These are phyloP conservation scores for Electrophaes corylata DNA, from an alignment of 2,888 invertebrate species.

Conservation along the genomic window DNA sequence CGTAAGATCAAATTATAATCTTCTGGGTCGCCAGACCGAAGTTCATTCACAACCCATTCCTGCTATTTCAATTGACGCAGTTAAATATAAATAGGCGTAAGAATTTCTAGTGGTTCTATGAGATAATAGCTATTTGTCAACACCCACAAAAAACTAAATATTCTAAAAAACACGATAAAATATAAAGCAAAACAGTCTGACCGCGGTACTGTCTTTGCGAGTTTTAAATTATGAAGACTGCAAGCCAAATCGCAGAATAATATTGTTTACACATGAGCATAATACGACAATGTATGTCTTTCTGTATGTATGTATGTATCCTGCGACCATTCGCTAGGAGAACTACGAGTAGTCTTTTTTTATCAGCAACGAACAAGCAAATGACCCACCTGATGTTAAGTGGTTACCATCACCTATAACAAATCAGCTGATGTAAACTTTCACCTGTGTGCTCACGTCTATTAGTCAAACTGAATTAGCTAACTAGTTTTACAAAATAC, in stretches of 20 bases:
- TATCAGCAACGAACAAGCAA: too few species aligned
- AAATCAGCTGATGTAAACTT: too few species aligned
- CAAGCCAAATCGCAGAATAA: background rate
- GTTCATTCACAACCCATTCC: constrained; percentile 4
- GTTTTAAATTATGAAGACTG: background rate
- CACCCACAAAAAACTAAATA: background rate
- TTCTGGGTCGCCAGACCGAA: background rate
- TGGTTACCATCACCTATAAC: too few species aligned
- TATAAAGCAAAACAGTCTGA: background rate
- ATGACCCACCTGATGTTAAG: too few species aligned
- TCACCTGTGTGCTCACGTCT: too few species aligned
- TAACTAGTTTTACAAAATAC: too few species aligned
- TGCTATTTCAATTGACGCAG: background rate
- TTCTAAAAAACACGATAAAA: constrained; percentile 1
- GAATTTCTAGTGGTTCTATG: background rate
- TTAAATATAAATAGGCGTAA: constrained; percentile 4
- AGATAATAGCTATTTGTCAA: constrained; percentile 15
- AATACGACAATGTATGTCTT: too few species aligned
- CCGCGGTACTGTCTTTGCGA: background rate
- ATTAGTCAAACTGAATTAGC: too few species aligned
- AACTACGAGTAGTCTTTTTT: too few species aligned
- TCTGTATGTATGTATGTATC: too few species aligned
- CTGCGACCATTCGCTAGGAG: too few species aligned
- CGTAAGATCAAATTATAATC: too few species aligned
- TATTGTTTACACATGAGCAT: constrained; percentile 9